Percentiles rank a stretch among this genome's conserved stretches.
Conservation (phyloP, 2,113 vertebrate genomes). For the Galemys pyrenaicus region DNA sequence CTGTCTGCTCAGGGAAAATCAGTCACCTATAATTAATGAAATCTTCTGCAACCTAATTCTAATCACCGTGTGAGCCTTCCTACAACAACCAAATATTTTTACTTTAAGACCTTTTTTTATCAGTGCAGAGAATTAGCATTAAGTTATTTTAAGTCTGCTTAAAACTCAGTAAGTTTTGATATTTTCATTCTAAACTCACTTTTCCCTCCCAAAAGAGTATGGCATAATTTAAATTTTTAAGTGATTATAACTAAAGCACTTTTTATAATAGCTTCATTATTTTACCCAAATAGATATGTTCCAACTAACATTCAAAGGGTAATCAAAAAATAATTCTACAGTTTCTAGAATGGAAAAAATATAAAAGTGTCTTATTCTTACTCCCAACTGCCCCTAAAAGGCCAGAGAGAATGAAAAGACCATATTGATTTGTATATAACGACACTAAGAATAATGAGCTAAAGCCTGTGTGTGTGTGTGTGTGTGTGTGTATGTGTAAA, state of each 20-base stretch:
- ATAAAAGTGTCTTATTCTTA: constrained; percentile 14
- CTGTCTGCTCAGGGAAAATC: constrained; percentile 85
- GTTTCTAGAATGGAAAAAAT: constrained; percentile 62
- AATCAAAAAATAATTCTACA: not conserved
- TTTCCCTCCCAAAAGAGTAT: constrained; percentile 37
- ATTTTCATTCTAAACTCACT: constrained; percentile 9
- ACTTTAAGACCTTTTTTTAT: constrained; percentile 74
- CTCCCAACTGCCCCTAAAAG: constrained; percentile 26
- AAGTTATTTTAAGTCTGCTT: constrained; percentile 52
- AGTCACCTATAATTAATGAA: constrained; percentile 92
- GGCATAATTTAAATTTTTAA: constrained; percentile 46
- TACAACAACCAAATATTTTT: constrained; percentile 66
- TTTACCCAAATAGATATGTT: not conserved
- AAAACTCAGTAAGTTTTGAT: constrained; percentile 48
- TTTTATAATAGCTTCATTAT: constrained; percentile 2
- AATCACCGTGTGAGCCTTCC: constrained; percentile 86
- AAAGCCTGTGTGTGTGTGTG: not conserved
- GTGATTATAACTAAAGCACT: not conserved
- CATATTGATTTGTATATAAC: constrained; percentile 69
- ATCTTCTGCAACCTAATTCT: constrained; percentile 87
- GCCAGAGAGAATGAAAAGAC: constrained; percentile 73
- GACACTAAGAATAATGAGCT: constrained; percentile 73
- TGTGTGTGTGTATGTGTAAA: not conserved
- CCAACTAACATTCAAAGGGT: constrained; percentile 17
- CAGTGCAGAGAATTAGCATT: constrained; percentile 66